These are phyloP conservation scores for Myotis vivesi DNA, from an alignment of 2,797 vertebrate species.

Conservation along the genomic window DNA sequence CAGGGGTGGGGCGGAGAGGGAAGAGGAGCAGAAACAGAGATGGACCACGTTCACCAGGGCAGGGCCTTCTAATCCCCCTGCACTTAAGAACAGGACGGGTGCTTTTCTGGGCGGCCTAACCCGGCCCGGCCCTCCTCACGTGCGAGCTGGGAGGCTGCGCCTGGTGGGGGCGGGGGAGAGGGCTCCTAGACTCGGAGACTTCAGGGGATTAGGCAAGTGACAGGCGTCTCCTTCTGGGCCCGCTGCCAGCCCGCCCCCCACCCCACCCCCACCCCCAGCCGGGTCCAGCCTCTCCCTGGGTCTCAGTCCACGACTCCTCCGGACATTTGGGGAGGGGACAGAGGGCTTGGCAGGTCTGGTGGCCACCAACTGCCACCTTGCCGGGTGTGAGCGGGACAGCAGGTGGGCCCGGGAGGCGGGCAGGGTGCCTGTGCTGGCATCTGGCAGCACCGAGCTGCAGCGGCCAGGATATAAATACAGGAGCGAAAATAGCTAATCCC, in stretches of 20 bases:
- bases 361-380: constrained; percentile 66
- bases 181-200: constrained; percentile 56
- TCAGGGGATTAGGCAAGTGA: constrained; percentile 69
- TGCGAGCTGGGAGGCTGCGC: not conserved
- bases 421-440: constrained; percentile 51
- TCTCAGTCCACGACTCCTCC: not conserved
- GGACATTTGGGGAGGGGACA: not conserved
- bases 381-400: constrained; percentile 47
- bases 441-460: constrained; percentile 42
- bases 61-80: not conserved
- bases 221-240: constrained; percentile 43
- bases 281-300: not conserved
- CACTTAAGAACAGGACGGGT: not conserved
- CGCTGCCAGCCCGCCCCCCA: constrained; percentile 5
- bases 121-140: not conserved
- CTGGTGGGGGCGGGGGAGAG: not conserved
- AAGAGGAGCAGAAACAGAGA: not conserved
- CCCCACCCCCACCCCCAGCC: not conserved
- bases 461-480: constrained; percentile 75
- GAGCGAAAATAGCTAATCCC: constrained; percentile 73
- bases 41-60: not conserved
- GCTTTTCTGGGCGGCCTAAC: not conserved
- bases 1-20: accelerated
- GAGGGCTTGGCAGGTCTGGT: not conserved
- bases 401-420: constrained; percentile 42